phyloP scores from a whole-genome alignment of 1,140 invertebrate species.

The Mizuhopecten yessoensis region DNA sequence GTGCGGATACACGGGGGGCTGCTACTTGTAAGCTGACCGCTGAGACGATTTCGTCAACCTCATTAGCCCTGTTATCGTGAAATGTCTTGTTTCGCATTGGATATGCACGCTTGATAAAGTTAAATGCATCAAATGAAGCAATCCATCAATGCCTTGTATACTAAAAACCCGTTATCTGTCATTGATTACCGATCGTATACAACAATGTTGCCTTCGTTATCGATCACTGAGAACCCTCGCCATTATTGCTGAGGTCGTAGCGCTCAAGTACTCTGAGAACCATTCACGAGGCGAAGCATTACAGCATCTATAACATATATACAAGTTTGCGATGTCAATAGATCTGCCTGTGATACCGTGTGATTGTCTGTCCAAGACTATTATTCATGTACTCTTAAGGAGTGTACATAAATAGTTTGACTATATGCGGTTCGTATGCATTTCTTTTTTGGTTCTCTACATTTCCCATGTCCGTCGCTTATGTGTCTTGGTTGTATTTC shows the following conservation, averaged over 20 bases:
- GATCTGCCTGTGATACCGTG: not conserved
- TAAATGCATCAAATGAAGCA: slow-evolving; percentile 19
- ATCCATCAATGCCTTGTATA: slow-evolving; percentile 26
- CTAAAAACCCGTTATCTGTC: slow-evolving; percentile 22
- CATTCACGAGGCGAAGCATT: not conserved
- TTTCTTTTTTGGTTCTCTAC: too few relatives aligned
- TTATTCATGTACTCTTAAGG: not conserved
- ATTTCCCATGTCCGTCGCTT: too few relatives aligned
- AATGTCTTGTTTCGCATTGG: not conserved
- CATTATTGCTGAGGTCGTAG: not conserved
- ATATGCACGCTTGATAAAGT: slow-evolving; percentile 34
- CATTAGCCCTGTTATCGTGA: not conserved
- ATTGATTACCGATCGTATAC: not conserved
- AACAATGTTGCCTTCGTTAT: not conserved
- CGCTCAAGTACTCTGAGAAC: not conserved
- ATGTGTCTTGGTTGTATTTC: too few relatives aligned
- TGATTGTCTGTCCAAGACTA: too few relatives aligned
- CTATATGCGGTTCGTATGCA: too few relatives aligned
- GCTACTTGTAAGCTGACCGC: not conserved
- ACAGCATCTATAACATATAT: not conserved
- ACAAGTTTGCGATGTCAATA: not conserved
- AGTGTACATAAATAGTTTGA: not conserved
- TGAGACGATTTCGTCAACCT: not conserved
- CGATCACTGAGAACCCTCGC: not conserved
- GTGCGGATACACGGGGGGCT: not conserved